These are phyloP conservation scores for Microtus ochrogaster DNA, from an alignment of 2,113 vertebrate genomes.

Conservation along the genomic window DNA sequence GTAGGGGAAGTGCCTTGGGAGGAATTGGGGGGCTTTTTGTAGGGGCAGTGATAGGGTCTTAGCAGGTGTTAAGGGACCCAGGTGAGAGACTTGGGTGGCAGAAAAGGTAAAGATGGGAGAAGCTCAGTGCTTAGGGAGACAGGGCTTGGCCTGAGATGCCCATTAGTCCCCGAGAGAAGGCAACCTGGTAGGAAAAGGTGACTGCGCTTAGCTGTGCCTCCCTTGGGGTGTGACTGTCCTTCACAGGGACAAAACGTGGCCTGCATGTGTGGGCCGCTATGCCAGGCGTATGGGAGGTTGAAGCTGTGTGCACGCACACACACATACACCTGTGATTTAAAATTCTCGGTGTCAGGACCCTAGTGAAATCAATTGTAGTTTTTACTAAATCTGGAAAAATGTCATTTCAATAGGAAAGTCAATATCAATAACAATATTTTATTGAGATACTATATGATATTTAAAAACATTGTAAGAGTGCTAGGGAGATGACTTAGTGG, in stretches of 20 bases:
- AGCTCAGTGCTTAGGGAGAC: not conserved
- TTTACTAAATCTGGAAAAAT: not conserved
- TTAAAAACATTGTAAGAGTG: not conserved
- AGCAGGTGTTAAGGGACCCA: not conserved
- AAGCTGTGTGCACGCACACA: no score
- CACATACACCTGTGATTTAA: not conserved
- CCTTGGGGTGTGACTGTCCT: not conserved
- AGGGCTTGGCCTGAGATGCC: not conserved
- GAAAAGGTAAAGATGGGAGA: not conserved
- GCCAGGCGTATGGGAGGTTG: not conserved
- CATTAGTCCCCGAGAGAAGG: fast-evolving
- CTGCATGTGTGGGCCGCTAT: not conserved
- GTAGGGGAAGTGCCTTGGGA: not conserved
- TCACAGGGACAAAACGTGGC: not conserved
- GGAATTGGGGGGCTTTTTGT: not conserved
- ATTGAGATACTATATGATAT: not conserved
- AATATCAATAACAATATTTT: not conserved
- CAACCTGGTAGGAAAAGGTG: not conserved
- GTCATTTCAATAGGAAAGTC: not conserved
- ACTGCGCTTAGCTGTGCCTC: not conserved
- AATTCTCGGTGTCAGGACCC: not conserved
- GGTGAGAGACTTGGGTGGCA: not conserved
- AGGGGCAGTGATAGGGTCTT: not conserved
- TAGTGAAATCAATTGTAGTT: not conserved
- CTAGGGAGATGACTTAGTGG: not conserved